These are phyloP conservation scores for Phaedon cochleariae DNA, from an alignment of 2,888 invertebrate genomes.

Conservation along the genomic window DNA sequence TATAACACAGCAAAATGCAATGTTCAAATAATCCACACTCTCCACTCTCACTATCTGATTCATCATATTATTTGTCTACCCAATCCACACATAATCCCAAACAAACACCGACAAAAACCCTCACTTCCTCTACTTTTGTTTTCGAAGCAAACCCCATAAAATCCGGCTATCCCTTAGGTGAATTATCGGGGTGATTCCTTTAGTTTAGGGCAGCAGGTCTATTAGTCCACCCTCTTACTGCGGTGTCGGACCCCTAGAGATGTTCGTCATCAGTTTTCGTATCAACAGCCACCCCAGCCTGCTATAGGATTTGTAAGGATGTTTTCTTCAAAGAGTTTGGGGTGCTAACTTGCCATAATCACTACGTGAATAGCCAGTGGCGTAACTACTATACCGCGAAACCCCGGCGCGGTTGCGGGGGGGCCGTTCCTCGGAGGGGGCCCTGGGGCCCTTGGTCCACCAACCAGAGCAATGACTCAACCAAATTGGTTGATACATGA, in stretches of 20 bases:
- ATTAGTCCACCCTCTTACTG: conserved; percentile 21
- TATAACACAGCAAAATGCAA: background rate
- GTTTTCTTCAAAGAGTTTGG: conserved; percentile 12
- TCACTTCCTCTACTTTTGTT: conserved; percentile 23
- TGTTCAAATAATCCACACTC: too few species aligned
- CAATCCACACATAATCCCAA: conserved; percentile 14
- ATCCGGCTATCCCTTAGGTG: conserved; percentile 27
- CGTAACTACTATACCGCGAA: too few species aligned
- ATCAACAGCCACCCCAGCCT: conserved; percentile 15
- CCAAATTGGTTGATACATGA: too few species aligned
- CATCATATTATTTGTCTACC: conserved; percentile 16
- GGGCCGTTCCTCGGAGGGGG: too few species aligned
- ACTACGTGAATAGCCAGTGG: conserved; percentile 6
- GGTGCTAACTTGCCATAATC: background rate
- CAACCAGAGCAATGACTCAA: too few species aligned
- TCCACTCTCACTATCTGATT: conserved; percentile 8
- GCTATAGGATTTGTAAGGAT: conserved; percentile 18
- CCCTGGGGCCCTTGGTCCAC: too few species aligned
- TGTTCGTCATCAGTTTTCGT: conserved; percentile 13
- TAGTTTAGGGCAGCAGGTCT: conserved; percentile 29
- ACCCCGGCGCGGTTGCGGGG: too few species aligned
- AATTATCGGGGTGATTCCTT: conserved; percentile 24
- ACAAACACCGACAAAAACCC: conserved; percentile 14
- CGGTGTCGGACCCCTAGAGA: conserved; percentile 21
- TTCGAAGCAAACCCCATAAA: conserved; percentile 21